These are phyloP conservation scores for Gymnorhina tibicen DNA, from an alignment of 2,113 vertebrate species.

Conservation along the genomic window DNA sequence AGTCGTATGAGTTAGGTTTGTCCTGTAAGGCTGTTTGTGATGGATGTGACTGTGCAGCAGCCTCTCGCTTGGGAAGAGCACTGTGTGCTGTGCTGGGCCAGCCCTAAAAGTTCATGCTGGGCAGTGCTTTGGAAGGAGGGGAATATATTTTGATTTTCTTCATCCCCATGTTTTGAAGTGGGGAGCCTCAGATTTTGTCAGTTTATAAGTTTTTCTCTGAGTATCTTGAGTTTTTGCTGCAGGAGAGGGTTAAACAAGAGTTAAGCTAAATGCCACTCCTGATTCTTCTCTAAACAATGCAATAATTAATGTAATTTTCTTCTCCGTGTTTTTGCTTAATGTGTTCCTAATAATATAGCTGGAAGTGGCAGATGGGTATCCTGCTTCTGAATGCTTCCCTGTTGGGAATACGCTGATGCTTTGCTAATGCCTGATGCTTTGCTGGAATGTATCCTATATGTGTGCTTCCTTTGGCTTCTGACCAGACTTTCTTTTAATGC, in stretches of 20 bases:
- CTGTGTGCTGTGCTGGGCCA: neutral
- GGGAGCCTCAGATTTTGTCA: neutral
- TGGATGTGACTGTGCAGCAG: neutral
- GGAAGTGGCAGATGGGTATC: conserved; percentile 46
- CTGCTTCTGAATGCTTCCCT: neutral
- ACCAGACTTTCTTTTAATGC: neutral
- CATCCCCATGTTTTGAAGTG: neutral
- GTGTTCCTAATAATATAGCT: neutral
- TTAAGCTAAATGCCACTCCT: neutral
- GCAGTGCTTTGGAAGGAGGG: neutral
- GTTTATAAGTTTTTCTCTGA: neutral
- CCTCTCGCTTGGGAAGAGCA: neutral
- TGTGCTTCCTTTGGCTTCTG: neutral
- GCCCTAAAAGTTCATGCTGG: neutral
- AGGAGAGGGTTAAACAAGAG: neutral
- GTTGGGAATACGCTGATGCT: neutral
- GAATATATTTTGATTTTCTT: neutral
- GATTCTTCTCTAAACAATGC: neutral
- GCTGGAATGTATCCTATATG: conserved; percentile 13
- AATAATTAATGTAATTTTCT: neutral
- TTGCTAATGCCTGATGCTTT: neutral
- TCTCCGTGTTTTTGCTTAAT: neutral
- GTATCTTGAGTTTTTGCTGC: neutral
- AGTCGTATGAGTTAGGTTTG: neutral
- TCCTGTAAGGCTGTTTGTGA: neutral